Evolutionary conservation across 2,888 invertebrate species (phyloP).

Genomic region (Leucoptera coffeella): DNA sequence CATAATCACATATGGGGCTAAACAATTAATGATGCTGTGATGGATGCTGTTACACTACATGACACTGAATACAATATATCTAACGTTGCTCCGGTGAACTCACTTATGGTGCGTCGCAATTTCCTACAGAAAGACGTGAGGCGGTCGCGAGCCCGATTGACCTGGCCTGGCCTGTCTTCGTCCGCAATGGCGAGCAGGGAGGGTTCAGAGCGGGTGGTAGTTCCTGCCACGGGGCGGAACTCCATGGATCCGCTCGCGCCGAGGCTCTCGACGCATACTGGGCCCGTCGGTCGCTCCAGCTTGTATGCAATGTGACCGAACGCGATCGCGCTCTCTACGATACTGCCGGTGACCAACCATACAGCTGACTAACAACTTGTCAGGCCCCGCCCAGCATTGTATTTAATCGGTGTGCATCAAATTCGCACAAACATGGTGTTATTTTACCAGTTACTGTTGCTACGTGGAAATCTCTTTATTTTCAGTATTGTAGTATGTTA

Average conservation of each 20-base stretch:
- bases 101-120: conserved; percentile 45
- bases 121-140: conserved; percentile 44
- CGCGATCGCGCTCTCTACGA: conserved; percentile 31
- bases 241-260: conserved; percentile 22
- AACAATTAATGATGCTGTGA: conserved; percentile 15
- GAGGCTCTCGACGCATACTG: conserved; percentile 47
- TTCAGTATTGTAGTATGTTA: no score
- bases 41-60: not conserved
- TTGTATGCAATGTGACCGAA: conserved; percentile 37
- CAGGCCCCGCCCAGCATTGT: conserved; percentile 1
- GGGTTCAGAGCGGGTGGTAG: conserved; percentile 34
- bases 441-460: no score
- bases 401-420: conserved; percentile 44
- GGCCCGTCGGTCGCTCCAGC: conserved; percentile 45
- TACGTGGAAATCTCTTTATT: no score
- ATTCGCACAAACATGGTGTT: conserved; percentile 49
- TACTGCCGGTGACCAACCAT: conserved; percentile 13
- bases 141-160: conserved; percentile 38
- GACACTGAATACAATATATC: no score
- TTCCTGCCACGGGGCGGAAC: conserved; percentile 32
- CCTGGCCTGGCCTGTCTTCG: conserved; percentile 31
- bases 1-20: no score
- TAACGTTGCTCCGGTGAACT: conserved; percentile 14
- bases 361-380: not conserved
- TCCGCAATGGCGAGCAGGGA: conserved; percentile 37